Evolutionary conservation across 2,888 invertebrate genomes (phyloP).

Genomic region (Diaprepes abbreviatus): DNA sequence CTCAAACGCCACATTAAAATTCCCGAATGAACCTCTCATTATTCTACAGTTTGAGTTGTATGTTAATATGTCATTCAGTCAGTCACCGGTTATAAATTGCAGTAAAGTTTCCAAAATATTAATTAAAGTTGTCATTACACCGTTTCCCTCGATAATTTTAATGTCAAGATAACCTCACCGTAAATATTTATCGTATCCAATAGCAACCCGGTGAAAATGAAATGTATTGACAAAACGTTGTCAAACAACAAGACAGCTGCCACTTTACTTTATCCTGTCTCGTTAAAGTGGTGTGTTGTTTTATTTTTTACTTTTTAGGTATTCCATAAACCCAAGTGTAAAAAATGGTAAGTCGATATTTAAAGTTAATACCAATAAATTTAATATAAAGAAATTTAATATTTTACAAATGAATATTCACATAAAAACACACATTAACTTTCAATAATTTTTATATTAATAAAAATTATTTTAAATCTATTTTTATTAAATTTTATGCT

Average conservation of each 20-base stretch:
- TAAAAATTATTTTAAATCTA: too few species aligned
- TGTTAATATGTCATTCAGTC: too few species aligned
- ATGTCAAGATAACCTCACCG: neutral
- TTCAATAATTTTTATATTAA: too few species aligned
- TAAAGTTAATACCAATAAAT: neutral
- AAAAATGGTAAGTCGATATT: conserved; percentile 1
- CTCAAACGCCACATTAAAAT: too few species aligned
- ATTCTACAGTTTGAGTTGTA: too few species aligned
- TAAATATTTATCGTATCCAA: neutral
- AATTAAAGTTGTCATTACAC: too few species aligned
- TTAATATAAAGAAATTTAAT: neutral
- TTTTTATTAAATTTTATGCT: too few species aligned
- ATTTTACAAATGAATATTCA: neutral
- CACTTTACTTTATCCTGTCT: neutral
- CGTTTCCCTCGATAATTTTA: too few species aligned
- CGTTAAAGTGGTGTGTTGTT: neutral
- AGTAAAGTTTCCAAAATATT: too few species aligned
- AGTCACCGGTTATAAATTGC: too few species aligned
- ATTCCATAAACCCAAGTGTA: neutral
- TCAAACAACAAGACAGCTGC: neutral
- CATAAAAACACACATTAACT: too few species aligned
- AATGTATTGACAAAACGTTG: conserved; percentile 12
- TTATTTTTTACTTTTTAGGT: neutral
- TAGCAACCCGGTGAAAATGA: neutral
- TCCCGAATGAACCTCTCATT: too few species aligned